Percentiles rank a stretch among this genome's conserved stretches.
Conservation (phyloP, 2,888 invertebrate genomes). For the Danaus chrysippus region DNA sequence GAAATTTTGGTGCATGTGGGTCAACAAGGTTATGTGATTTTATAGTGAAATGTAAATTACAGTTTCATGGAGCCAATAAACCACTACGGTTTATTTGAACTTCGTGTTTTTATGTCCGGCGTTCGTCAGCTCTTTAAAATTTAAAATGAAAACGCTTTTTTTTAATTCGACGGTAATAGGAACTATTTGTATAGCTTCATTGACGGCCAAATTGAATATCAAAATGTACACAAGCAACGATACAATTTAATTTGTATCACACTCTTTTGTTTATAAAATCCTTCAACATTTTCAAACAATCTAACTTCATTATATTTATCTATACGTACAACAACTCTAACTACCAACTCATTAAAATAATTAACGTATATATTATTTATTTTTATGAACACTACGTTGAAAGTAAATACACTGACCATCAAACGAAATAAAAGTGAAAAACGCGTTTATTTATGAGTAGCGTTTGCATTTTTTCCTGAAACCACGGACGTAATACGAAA, state of each 20-base stretch:
- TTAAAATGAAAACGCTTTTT: constrained; percentile 24
- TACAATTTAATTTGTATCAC: no score
- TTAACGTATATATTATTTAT: no score
- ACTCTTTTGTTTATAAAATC: no score
- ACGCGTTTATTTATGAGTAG: constrained; percentile 9
- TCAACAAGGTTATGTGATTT: constrained; percentile 39
- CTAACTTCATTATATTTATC: no score
- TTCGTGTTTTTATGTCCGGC: constrained; percentile 10
- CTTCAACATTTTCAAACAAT: no score
- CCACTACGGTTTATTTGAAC: constrained; percentile 1
- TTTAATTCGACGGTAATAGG: constrained; percentile 5
- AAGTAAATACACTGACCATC: not conserved
- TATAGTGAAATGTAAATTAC: constrained; percentile 25
- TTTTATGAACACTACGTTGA: no score
- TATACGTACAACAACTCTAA: no score
- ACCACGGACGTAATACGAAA: constrained; percentile 14
- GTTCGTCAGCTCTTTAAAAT: constrained; percentile 16
- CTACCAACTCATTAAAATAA: no score
- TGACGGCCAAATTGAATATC: not conserved
- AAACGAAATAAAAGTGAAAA: constrained; percentile 2
- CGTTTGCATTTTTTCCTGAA: constrained; percentile 4
- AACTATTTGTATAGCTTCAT: constrained; percentile 7
- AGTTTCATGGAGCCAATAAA: constrained; percentile 17
- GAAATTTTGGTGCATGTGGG: constrained; percentile 33
- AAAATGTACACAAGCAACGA: not conserved